Conservation (phyloP, 2,888 invertebrate species). For the Amiota mariae region DNA sequence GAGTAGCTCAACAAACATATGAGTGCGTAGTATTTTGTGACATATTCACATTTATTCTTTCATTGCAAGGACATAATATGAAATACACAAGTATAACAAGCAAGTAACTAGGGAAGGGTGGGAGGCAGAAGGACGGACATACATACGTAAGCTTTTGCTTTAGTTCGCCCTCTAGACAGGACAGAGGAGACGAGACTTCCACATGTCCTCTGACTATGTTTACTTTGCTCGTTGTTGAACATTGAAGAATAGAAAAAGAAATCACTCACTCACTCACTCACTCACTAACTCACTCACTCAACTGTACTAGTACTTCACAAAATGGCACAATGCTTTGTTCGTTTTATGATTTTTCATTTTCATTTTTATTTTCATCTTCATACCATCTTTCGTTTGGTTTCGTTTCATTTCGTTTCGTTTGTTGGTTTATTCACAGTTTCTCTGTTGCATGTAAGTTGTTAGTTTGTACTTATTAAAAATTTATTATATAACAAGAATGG, state of each 20-base stretch:
- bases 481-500: conserved; percentile 42
- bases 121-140: neutral
- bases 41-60: neutral
- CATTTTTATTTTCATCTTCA: neutral
- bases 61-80: neutral
- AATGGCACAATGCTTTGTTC: conserved; percentile 12
- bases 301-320: conserved; percentile 27
- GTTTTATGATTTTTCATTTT: neutral
- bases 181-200: conserved; percentile 31
- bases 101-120: neutral
- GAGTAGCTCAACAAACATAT: neutral
- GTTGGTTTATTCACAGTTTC: neutral
- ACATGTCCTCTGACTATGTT: conserved; percentile 35
- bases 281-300: conserved; percentile 22
- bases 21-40: conserved; percentile 14
- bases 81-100: neutral
- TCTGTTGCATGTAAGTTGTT: conserved; percentile 12
- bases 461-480: conserved; percentile 23
- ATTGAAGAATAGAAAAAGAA: conserved; percentile 1
- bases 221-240: neutral
- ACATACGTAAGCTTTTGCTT: neutral
- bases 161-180: neutral
- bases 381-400: neutral
- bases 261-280: conserved; percentile 25
- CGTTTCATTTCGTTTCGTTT: neutral